phyloP scores from a whole-genome alignment of 53 echinoderm and acorn worm genomes.

The Echinometra lucunter region DNA sequence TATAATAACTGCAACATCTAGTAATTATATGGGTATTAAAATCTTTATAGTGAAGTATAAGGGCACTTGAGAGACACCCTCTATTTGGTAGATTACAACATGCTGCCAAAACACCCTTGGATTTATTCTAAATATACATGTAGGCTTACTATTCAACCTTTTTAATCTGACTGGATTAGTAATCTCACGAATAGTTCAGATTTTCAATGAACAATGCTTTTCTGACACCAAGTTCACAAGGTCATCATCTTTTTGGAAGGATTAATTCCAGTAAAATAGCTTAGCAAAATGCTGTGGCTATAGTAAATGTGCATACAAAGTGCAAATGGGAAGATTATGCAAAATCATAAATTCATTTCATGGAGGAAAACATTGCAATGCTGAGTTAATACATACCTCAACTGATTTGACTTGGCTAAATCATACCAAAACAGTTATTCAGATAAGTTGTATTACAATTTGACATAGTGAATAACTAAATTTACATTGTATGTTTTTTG shows the following conservation, averaged over 20 bases:
- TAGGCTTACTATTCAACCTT: background rate
- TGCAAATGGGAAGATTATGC: too few relatives aligned
- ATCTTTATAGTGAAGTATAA: background rate
- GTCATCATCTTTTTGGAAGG: background rate
- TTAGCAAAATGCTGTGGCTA: too few relatives aligned
- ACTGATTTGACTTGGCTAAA: too few relatives aligned
- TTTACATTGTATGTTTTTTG: background rate
- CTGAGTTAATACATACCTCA: too few relatives aligned
- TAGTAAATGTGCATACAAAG: too few relatives aligned
- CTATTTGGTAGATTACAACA: background rate
- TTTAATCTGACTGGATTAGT: background rate
- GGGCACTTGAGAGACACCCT: background rate
- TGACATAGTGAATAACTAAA: too few relatives aligned
- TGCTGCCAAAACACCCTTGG: background rate
- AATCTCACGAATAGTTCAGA: background rate
- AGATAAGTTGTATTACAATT: too few relatives aligned
- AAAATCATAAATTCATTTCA: too few relatives aligned
- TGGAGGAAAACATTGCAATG: too few relatives aligned
- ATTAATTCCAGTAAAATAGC: background rate
- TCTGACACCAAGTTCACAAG: background rate
- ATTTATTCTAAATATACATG: background rate
- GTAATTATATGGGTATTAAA: background rate
- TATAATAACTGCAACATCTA: background rate
- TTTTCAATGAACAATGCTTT: background rate
- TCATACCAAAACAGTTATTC: too few relatives aligned